Conservation (phyloP, 2,797 vertebrate species). For the Crossoptilon crossoptilon region DNA sequence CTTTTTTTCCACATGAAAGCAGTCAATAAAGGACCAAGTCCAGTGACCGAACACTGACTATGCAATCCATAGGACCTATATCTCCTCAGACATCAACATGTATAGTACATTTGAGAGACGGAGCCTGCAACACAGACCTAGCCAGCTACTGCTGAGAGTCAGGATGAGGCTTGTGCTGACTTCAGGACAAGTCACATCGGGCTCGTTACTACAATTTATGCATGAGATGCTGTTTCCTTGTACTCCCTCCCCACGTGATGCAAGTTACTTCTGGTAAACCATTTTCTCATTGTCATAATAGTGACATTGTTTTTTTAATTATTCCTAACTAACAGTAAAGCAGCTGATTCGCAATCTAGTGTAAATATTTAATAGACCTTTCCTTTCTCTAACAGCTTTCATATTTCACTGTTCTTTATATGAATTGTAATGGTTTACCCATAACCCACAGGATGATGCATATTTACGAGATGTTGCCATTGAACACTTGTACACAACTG, state of each 20-base stretch:
- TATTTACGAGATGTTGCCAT: background rate
- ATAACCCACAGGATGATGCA: background rate
- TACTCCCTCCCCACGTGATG: background rate
- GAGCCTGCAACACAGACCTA: background rate
- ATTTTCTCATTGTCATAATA: background rate
- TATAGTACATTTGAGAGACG: background rate
- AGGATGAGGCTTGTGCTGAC: background rate
- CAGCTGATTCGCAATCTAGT: background rate
- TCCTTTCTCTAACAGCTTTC: conserved; percentile 26
- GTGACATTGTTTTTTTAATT: background rate
- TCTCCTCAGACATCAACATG: background rate
- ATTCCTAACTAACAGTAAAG: conserved; percentile 21
- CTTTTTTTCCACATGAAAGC: background rate
- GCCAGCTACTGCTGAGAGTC: background rate
- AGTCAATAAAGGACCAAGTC: background rate
- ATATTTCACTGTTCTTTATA: background rate
- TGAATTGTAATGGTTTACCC: background rate
- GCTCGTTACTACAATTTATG: background rate
- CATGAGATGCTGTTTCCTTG: background rate
- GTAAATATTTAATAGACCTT: conserved; percentile 33
- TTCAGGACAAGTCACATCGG: background rate
- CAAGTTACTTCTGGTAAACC: background rate
- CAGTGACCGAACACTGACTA: background rate
- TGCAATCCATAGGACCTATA: background rate
- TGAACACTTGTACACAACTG: background rate